These are phyloP conservation scores for Nasalis larvatus DNA, from an alignment of 2,113 vertebrate genomes.

Conservation along the genomic window DNA sequence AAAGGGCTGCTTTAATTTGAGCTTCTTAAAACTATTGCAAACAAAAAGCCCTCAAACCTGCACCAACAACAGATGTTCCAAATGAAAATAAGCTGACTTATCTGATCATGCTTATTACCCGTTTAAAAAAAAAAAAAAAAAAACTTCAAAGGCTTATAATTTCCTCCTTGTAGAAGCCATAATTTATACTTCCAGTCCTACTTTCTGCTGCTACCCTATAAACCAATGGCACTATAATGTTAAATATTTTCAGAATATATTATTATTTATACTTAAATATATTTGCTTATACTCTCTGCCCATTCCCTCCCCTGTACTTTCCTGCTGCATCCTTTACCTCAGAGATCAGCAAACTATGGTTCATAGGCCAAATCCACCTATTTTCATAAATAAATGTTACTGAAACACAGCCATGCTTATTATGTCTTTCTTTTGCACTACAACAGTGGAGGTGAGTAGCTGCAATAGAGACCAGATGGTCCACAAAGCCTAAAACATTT, in stretches of 20 bases:
- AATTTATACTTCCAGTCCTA: conserved; percentile 1
- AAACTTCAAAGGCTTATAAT: conserved; percentile 8
- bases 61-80: conserved; percentile 58
- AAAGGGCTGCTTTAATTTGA: conserved; percentile 40
- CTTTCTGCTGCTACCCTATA: background rate
- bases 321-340: background rate
- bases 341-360: background rate
- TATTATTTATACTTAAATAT: background rate
- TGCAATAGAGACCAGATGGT: background rate
- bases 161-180: background rate
- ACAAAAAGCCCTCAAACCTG: conserved; percentile 32
- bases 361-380: background rate
- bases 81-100: conserved; percentile 66
- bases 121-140: background rate
- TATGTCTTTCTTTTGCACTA: conserved; percentile 1
- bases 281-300: background rate
- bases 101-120: conserved; percentile 1
- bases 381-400: conserved; percentile 32
- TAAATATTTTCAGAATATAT: conserved; percentile 32
- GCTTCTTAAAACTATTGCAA: conserved; percentile 52
- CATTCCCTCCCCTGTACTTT: background rate
- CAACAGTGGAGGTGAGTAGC: background rate
- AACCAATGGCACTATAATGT: background rate
- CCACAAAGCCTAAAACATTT: conserved; percentile 32
- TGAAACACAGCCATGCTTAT: background rate